phyloP scores from a whole-genome alignment of 2,888 invertebrate genomes.

The Celastrina argiolus region DNA sequence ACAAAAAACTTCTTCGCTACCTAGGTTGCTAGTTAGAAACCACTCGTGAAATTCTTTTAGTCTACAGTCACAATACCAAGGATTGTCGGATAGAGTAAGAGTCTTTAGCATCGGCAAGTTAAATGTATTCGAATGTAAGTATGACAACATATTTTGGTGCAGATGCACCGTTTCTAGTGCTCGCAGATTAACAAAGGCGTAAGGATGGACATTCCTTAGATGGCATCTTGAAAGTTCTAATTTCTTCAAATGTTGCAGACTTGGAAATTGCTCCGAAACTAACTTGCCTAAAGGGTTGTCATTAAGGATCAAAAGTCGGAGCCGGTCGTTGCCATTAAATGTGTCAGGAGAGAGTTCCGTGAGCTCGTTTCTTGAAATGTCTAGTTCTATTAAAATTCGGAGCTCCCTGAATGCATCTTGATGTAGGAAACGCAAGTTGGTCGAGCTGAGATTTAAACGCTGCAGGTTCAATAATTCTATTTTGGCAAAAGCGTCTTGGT shows the following conservation, averaged over 20 bases:
- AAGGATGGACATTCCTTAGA: constrained; percentile 83
- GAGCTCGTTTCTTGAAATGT: constrained; percentile 89
- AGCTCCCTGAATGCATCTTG: constrained; percentile 89
- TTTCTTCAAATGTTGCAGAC: constrained; percentile 86
- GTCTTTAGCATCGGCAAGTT: constrained; percentile 82
- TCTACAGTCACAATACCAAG: constrained; percentile 94
- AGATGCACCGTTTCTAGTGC: constrained; percentile 90
- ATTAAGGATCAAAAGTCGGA: constrained; percentile 86
- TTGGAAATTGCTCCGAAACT: constrained; percentile 87
- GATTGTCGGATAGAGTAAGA: constrained; percentile 88
- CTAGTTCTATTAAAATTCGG: constrained; percentile 90
- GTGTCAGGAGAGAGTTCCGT: constrained; percentile 85
- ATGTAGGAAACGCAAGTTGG: constrained; percentile 85
- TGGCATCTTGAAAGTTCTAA: constrained; percentile 89
- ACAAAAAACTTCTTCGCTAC: constrained; percentile 85
- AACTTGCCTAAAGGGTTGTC: constrained; percentile 88
- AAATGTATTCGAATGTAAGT: constrained; percentile 74
- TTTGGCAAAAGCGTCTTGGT: constrained; percentile 86
- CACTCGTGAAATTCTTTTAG: constrained; percentile 89
- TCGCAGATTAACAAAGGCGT: constrained; percentile 85
- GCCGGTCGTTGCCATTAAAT: constrained; percentile 88
- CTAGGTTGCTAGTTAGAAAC: constrained; percentile 87
- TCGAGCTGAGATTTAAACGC: constrained; percentile 86
- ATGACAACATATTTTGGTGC: constrained; percentile 86
- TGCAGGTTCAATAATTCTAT: constrained; percentile 90